phyloP scores from a whole-genome alignment of 2,888 invertebrate species.

The Drosophila flavopinicola region DNA sequence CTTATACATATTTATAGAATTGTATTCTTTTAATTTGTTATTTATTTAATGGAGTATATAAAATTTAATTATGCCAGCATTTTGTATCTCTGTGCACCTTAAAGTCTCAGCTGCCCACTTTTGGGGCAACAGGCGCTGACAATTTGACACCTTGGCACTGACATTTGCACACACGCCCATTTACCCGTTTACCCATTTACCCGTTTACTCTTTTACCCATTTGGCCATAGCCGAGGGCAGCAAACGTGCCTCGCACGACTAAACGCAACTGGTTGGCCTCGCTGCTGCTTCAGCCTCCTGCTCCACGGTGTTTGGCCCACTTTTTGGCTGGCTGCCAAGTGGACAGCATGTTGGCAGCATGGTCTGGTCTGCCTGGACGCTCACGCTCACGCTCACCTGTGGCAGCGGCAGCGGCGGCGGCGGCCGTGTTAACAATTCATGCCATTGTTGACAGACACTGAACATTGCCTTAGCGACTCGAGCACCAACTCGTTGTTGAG shows the following conservation, averaged over 20 bases:
- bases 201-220: conserved; percentile 1
- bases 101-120: conserved; percentile 8
- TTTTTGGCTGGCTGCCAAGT: conserved; percentile 52
- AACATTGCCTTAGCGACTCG: conserved; percentile 32
- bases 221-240: conserved; percentile 35
- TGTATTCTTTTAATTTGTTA: too few species aligned
- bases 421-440: conserved; percentile 55
- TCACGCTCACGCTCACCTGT: conserved; percentile 45
- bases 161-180: conserved; percentile 58
- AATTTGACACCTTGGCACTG: conserved; percentile 75
- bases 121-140: conserved; percentile 62
- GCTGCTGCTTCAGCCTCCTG: conserved; percentile 1
- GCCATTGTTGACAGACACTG: conserved; percentile 56
- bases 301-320: background rate
- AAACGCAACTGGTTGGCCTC: conserved; percentile 59
- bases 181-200: conserved; percentile 5
- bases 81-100: background rate
- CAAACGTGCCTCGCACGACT: conserved; percentile 57
- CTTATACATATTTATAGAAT: too few species aligned
- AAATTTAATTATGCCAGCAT: too few species aligned
- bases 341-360: conserved; percentile 38
- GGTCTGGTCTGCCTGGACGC: conserved; percentile 25
- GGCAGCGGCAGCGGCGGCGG: conserved; percentile 27
- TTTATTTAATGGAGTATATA: too few species aligned
- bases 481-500: conserved; percentile 6